Conservation (phyloP, 2,113 vertebrate species). For the Potamarius usumacintae region DNA sequence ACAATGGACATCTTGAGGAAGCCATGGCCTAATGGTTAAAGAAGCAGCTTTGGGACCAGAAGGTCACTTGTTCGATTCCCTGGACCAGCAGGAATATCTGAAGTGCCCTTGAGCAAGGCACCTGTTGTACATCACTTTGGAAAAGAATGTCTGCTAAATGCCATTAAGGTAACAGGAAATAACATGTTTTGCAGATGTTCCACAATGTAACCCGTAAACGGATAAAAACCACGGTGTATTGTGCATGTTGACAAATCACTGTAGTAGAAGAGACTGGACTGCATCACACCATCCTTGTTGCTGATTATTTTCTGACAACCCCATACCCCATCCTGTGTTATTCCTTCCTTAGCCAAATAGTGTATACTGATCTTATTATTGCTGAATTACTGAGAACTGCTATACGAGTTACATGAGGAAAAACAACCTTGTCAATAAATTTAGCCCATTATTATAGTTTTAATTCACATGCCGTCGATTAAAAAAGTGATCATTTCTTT, state of each 20-base stretch:
- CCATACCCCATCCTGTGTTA: not conserved
- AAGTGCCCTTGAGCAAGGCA: too few relatives aligned
- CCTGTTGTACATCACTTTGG: too few relatives aligned
- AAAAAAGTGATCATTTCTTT: too few relatives aligned
- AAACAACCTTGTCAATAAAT: not conserved
- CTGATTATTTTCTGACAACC: not conserved
- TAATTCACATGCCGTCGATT: too few relatives aligned
- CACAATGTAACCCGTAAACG: not conserved
- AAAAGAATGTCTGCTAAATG: too few relatives aligned
- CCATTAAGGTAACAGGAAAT: not conserved
- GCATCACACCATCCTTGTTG: not conserved
- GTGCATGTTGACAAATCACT: not conserved
- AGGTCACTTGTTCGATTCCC: too few relatives aligned
- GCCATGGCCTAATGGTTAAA: too few relatives aligned
- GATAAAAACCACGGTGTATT: not conserved
- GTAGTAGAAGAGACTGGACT: not conserved
- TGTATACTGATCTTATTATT: not conserved
- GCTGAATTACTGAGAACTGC: not conserved
- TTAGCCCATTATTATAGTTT: not conserved
- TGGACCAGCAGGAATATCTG: too few relatives aligned
- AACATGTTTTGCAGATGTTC: not conserved
- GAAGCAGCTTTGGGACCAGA: too few relatives aligned
- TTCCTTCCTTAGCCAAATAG: not conserved
- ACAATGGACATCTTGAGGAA: too few relatives aligned
- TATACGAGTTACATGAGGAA: not conserved